Evolutionary conservation across 2,797 vertebrate genomes (phyloP).

Genomic region (Sebastes aleutianus): DNA sequence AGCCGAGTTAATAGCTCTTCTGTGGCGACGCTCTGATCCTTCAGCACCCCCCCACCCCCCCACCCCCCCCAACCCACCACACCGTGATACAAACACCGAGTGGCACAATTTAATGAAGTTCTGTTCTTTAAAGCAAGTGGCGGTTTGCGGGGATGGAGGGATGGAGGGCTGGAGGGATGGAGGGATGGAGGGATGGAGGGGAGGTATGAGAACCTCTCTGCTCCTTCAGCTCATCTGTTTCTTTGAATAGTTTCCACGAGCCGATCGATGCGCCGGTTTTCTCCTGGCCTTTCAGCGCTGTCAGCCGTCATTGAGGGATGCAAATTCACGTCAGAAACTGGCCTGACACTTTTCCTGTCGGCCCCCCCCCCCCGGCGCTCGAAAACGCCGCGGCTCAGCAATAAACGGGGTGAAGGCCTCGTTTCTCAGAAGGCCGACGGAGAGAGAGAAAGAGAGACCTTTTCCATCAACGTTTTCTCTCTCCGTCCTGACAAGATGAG

Average conservation of each 20-base stretch:
- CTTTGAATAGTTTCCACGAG: slow-evolving; percentile 92
- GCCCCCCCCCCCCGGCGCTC: slow-evolving; percentile 12
- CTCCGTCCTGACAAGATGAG: slow-evolving; percentile 49
- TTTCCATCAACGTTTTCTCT: slow-evolving; percentile 76
- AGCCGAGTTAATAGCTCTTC: slow-evolving; percentile 82
- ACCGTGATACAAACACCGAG: slow-evolving; percentile 82
- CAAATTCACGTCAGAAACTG: slow-evolving; percentile 95
- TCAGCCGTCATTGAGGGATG: slow-evolving; percentile 94
- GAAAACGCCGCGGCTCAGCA: slow-evolving; percentile 76
- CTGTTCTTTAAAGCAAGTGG: slow-evolving; percentile 89
- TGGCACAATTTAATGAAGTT: slow-evolving; percentile 97
- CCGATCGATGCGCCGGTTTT: slow-evolving; percentile 95
- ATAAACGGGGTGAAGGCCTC: slow-evolving; percentile 80
- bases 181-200: slow-evolving; percentile 19
- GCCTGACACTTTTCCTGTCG: slow-evolving; percentile 90
- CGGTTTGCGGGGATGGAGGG: slow-evolving; percentile 4
- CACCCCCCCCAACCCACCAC: neutral
- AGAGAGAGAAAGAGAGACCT: slow-evolving; percentile 62
- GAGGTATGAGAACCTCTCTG: slow-evolving; percentile 51
- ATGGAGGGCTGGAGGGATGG: neutral
- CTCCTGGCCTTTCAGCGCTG: slow-evolving; percentile 95
- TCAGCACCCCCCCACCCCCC: slow-evolving; percentile 64
- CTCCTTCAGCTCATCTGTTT: slow-evolving; percentile 94
- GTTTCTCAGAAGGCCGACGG: slow-evolving; percentile 44
- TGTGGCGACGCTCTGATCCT: slow-evolving; percentile 81